These are phyloP conservation scores for Phaethon lepturus DNA, from an alignment of 2,113 vertebrate species.

Conservation along the genomic window DNA sequence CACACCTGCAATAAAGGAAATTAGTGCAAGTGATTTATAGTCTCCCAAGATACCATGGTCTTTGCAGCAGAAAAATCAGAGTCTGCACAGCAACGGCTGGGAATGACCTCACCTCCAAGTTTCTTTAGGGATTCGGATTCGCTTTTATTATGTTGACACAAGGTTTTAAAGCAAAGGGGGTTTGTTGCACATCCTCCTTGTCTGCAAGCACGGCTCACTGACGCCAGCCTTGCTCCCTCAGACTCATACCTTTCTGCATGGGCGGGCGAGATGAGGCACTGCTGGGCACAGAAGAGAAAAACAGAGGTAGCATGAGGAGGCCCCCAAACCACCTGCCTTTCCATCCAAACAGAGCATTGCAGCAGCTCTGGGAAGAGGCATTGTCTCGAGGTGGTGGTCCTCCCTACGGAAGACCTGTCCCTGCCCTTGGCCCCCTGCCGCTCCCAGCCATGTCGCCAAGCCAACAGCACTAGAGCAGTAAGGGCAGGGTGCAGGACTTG, in stretches of 20 bases:
- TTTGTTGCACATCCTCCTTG: accelerated
- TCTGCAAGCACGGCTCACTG: neutral
- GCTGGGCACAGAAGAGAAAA: neutral
- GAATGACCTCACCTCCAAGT: neutral
- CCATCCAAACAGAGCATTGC: neutral
- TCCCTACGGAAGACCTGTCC: neutral
- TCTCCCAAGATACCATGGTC: neutral
- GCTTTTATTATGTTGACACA: neutral
- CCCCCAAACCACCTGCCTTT: neutral
- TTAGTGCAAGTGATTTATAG: neutral
- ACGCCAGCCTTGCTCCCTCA: neutral
- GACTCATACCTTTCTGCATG: neutral
- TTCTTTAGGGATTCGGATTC: neutral
- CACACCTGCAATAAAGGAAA: neutral
- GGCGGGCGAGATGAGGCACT: accelerated
- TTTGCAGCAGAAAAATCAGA: neutral
- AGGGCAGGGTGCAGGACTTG: neutral
- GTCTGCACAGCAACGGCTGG: neutral
- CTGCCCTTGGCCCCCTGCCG: neutral
- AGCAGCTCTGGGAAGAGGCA: neutral
- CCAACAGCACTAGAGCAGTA: neutral
- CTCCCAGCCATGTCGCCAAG: neutral
- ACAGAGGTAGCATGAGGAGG: neutral
- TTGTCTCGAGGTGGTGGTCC: neutral
- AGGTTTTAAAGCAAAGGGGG: neutral